Conservation (phyloP, 2,113 vertebrate species). For the Sturnira hondurensis region DNA sequence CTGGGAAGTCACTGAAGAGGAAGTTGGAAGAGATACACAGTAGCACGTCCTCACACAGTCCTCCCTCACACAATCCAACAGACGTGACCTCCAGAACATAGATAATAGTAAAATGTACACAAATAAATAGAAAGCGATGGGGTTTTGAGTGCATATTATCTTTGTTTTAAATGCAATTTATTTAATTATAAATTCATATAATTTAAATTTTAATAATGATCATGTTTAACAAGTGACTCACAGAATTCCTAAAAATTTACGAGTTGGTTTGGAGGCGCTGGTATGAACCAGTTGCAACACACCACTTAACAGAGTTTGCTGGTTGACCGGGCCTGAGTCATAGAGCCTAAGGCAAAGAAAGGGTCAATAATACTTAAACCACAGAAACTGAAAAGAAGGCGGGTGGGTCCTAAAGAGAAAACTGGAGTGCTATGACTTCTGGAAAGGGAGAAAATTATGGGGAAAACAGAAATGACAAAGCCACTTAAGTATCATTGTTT, state of each 20-base stretch:
- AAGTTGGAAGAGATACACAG: background rate
- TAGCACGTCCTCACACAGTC: rapidly evolving
- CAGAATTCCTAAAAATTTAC: background rate
- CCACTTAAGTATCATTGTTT: background rate
- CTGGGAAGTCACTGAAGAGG: background rate
- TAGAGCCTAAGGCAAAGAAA: rapidly evolving
- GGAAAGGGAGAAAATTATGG: background rate
- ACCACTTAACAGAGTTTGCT: background rate
- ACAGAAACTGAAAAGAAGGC: background rate
- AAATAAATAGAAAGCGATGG: background rate
- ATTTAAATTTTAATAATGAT: slow-evolving; percentile 11
- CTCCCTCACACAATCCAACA: background rate
- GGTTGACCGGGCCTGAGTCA: background rate
- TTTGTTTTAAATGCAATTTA: background rate
- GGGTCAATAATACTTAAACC: background rate
- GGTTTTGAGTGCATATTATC: background rate
- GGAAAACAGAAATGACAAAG: background rate
- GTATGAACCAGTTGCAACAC: background rate
- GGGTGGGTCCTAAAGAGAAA: background rate
- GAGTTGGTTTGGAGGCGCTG: background rate
- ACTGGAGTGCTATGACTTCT: background rate
- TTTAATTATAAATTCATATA: background rate
- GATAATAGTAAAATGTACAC: background rate
- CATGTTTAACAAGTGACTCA: background rate
- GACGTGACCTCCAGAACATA: background rate